Evolutionary conservation across 1,140 invertebrate genomes (phyloP).

Genomic region (Drosophila sturtevanti): DNA sequence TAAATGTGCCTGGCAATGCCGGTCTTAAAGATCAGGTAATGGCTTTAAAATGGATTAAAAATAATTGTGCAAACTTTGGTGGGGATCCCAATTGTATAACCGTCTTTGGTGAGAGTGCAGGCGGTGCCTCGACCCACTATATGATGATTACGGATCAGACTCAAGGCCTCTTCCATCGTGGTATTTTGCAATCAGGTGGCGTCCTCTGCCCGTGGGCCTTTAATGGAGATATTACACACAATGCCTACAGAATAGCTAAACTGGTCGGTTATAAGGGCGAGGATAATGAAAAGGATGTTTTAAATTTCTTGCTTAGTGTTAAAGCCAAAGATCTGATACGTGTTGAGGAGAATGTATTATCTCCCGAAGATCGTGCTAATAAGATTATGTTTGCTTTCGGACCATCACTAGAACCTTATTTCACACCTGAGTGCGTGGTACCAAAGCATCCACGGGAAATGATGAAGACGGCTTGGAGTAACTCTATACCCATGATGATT

Average conservation of each 20-base stretch:
- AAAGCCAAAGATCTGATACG: conserved; percentile 85
- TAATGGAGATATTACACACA: conserved; percentile 48
- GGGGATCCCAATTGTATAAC: conserved; percentile 84
- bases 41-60: conserved; percentile 86
- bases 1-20: conserved; percentile 85
- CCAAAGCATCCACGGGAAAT: conserved; percentile 74
- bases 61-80: conserved; percentile 85
- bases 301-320: conserved; percentile 59
- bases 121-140: conserved; percentile 83
- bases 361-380: conserved; percentile 54
- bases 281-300: conserved; percentile 69
- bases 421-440: conserved; percentile 69
- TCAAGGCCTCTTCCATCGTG: conserved; percentile 83
- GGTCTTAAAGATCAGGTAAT: conserved; percentile 87
- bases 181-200: conserved; percentile 82
- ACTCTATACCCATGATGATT: conserved; percentile 82
- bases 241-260: conserved; percentile 64
- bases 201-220: conserved; percentile 62
- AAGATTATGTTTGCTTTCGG: conserved; percentile 69
- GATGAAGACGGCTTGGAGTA: conserved; percentile 78
- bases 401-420: conserved; percentile 79
- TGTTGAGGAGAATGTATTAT: conserved; percentile 55
- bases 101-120: conserved; percentile 83
- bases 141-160: conserved; percentile 85
- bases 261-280: conserved; percentile 72